Conservation (phyloP, 2,888 invertebrate genomes). For the Leptinotarsa rubiginosa region DNA sequence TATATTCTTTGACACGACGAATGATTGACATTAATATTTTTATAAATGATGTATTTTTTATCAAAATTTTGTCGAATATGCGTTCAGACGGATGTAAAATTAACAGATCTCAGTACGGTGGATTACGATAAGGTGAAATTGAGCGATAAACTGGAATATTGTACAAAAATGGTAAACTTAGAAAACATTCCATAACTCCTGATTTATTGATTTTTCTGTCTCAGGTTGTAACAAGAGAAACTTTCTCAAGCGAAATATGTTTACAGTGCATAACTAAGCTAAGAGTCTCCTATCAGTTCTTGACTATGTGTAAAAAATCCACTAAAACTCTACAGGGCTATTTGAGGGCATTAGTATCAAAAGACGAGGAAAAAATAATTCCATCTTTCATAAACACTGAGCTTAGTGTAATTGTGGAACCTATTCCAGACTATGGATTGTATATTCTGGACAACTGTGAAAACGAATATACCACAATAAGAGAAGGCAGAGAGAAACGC, state of each 20-base stretch:
- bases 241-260: conserved; percentile 62
- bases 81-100: conserved; percentile 59
- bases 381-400: conserved; percentile 58
- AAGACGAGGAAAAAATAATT: conserved; percentile 48
- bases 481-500: conserved; percentile 43
- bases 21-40: conserved; percentile 62
- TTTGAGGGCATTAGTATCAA: conserved; percentile 57
- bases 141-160: conserved; percentile 62
- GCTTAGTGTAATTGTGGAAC: conserved; percentile 56
- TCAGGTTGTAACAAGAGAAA: conserved; percentile 62
- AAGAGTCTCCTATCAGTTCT: conserved; percentile 62
- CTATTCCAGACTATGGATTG: conserved; percentile 41
- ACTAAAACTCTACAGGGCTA: conserved; percentile 61
- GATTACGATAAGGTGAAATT: conserved; percentile 62
- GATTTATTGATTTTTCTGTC: conserved; percentile 63
- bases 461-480: conserved; percentile 26
- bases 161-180: conserved; percentile 63
- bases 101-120: conserved; percentile 60
- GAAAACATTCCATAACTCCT: conserved; percentile 43
- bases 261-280: conserved; percentile 62
- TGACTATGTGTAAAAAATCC: conserved; percentile 63
- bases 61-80: conserved; percentile 65
- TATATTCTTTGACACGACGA: conserved; percentile 64
- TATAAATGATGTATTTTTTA: conserved; percentile 63
- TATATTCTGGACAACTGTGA: conserved; percentile 28